Evolutionary conservation across 2,797 vertebrate genomes (phyloP).

Genomic region (Apogon hyalosoma): DNA sequence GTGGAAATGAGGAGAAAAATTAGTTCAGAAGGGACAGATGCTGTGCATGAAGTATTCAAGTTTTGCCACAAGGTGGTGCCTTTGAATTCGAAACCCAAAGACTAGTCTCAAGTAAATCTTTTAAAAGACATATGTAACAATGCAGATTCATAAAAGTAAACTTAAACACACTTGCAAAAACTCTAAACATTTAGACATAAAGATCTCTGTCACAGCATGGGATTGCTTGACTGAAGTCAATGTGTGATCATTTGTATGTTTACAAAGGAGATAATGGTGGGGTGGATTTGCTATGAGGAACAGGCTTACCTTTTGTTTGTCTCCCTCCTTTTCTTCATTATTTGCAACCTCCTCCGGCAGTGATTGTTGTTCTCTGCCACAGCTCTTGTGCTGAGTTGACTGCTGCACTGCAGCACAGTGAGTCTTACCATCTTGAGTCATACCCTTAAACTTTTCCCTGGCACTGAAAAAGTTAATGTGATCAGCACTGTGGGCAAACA

Average conservation of each 20-base stretch:
- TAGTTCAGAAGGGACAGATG: not conserved
- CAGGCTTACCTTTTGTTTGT: conserved; percentile 63
- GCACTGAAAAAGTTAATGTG: conserved; percentile 97
- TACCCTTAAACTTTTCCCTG: conserved; percentile 94
- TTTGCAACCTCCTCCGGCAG: conserved; percentile 42
- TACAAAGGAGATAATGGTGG: not conserved
- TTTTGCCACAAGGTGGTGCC: conserved; percentile 54
- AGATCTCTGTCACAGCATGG: not conserved
- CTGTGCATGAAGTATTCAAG: not conserved
- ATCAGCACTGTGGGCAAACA: conserved; percentile 87
- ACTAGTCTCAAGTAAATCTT: not conserved
- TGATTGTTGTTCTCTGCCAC: conserved; percentile 61
- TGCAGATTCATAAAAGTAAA: not conserved
- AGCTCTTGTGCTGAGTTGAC: conserved; percentile 56
- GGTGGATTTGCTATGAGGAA: not conserved
- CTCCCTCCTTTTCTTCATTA: conserved; percentile 59
- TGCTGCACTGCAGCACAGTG: conserved; percentile 78
- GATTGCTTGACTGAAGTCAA: conserved; percentile 1
- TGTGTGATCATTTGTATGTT: not conserved
- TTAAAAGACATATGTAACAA: not conserved
- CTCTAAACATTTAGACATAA: not conserved
- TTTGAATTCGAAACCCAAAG: not conserved
- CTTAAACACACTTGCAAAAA: not conserved
- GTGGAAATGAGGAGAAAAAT: not conserved
- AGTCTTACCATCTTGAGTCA: conserved; percentile 89